Percentiles rank a stretch among this genome's conserved stretches.
phyloP scores from a whole-genome alignment of 2,888 invertebrate species.

The Zele albiditarsus region DNA sequence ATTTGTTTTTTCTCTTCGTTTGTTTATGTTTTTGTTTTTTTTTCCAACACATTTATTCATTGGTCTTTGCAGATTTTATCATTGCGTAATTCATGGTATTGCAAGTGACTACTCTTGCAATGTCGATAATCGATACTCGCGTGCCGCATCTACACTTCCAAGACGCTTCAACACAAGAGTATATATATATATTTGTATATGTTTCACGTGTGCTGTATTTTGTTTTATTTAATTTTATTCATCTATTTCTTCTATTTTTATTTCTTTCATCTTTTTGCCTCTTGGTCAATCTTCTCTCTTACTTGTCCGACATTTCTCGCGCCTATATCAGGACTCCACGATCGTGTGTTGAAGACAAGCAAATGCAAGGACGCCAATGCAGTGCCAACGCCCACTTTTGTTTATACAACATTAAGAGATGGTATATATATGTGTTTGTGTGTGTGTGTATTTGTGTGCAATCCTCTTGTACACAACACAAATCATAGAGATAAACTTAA shows the following conservation, averaged over 20 bases:
- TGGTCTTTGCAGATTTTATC: constrained; percentile 33
- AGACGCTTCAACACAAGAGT: no score
- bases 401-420: not conserved
- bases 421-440: no score
- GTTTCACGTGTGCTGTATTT: constrained; percentile 3
- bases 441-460: no score
- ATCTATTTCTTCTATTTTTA: not conserved
- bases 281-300: not conserved
- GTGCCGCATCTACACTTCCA: constrained; percentile 12
- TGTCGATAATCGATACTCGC: constrained; percentile 39
- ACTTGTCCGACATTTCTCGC: constrained; percentile 8
- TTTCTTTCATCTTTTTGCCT: not conserved
- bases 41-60: constrained; percentile 9
- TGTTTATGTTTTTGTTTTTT: not conserved
- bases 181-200: no score
- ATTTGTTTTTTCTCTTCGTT: not conserved
- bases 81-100: constrained; percentile 37
- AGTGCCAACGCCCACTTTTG: constrained; percentile 38
- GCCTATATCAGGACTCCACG: constrained; percentile 29
- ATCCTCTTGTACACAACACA: no score
- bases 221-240: not conserved
- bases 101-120: not conserved
- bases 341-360: constrained; percentile 24
- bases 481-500: constrained; percentile 26
- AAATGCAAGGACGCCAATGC: constrained; percentile 25